These are phyloP conservation scores for Atractosteus spatula DNA, from an alignment of 2,113 vertebrate genomes.

Conservation along the genomic window DNA sequence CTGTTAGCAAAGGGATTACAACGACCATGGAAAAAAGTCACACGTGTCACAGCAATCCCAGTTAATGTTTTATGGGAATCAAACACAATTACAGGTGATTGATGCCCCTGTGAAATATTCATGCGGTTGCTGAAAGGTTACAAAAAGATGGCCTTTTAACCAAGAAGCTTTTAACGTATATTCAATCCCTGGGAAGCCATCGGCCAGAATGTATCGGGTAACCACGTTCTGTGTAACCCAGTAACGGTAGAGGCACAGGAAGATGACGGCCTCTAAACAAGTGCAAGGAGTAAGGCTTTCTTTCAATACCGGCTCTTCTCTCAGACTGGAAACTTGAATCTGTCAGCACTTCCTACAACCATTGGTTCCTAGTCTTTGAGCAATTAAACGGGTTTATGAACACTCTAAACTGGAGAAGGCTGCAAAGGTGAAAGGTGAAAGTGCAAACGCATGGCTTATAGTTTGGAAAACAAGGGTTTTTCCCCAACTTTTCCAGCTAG, in stretches of 20 bases:
- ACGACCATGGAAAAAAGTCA: constrained; percentile 35
- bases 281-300: no score
- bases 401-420: no score
- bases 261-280: not conserved
- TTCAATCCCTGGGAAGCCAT: constrained; percentile 30
- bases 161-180: constrained; percentile 43
- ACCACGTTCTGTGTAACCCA: constrained; percentile 38
- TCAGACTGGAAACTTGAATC: not conserved
- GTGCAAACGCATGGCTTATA: no score
- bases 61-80: constrained; percentile 57
- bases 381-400: no score
- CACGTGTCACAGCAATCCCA: constrained; percentile 35
- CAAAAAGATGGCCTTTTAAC: constrained; percentile 42
- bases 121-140: constrained; percentile 55
- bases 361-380: constrained; percentile 5
- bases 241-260: constrained; percentile 30
- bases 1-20: constrained; percentile 22
- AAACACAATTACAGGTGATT: constrained; percentile 55
- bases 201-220: constrained; percentile 38
- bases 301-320: not conserved
- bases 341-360: not conserved
- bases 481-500: no score
- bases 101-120: constrained; percentile 60
- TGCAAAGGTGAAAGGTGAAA: no score
- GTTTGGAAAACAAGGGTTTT: no score